Evolutionary conservation across 2,888 invertebrate species (phyloP), one percentile per base, ranked within the genome.

Genomic region (Myopa tessellatipennis): DNA sequence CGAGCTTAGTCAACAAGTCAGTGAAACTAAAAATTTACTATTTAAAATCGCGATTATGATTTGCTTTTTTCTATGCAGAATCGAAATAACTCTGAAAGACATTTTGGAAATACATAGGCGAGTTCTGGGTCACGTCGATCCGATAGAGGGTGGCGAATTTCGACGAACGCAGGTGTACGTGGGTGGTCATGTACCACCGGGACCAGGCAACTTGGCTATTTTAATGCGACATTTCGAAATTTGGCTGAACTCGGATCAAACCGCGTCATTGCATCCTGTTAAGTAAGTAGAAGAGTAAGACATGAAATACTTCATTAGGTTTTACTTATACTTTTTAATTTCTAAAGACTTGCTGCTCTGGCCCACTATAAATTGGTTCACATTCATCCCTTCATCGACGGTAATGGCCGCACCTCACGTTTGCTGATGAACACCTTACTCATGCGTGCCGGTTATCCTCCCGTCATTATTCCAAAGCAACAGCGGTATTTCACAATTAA

Each of bases 341-440:
- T 65, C 83, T 85, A 79, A 83, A 96, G 97, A 88, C 95, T 95
- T 87, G 98, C 98, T 73, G 98, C 99, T 0, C 90, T 98, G 75
- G 98, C 98, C 0, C 99, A 99, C 90, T 99, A 98, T 90, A 98
- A 98, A 90, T 89, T 99, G 67, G 99, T 99, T 0, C 95, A 96
- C 87, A 98, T 99, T 82, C 99, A 99, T 90, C 99, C 99, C 0
- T 99, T 99, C 90, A 92, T 95, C 4, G 98, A 99, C 89, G 98
- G 99, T 70, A 99, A 99, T 86, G 99, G 98, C 0, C 92, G 99
- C 85, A 98, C 98, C 0, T 97, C 98, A 16, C 92, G 99, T 45
- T 91, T 99, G 38, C 91, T 99, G 3, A 98, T 99, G 98, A 99
- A 99, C 90, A 92, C 98, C 83, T 93, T 99, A 80, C 91, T 99